Percentiles rank a stretch among this genome's conserved stretches.
Evolutionary conservation across 2,113 vertebrate species (phyloP).

Genomic region (Propithecus coquereli): DNA sequence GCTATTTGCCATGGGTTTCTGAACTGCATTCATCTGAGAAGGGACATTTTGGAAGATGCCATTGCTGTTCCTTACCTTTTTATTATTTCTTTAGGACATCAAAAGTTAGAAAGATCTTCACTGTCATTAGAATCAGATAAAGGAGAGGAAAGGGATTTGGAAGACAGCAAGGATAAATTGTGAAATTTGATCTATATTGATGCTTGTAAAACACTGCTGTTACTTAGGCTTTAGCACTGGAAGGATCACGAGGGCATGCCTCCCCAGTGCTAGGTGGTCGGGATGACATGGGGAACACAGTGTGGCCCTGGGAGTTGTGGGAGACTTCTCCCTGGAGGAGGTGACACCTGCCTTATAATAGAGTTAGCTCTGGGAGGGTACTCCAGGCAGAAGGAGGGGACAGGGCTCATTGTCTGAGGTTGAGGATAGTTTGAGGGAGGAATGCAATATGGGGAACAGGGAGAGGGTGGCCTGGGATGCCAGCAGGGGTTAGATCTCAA

Average conservation of each 20-base stretch:
- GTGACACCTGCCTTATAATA: neutral
- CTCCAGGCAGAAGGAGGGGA: neutral
- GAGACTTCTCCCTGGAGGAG: neutral
- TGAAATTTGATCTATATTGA: slow-evolving; percentile 10
- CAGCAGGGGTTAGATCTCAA: neutral
- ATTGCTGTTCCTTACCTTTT: slow-evolving; percentile 4
- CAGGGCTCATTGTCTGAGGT: neutral
- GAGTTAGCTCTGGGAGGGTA: neutral
- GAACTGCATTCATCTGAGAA: neutral
- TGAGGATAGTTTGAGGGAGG: neutral
- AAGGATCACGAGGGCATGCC: neutral
- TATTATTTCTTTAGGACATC: slow-evolving; percentile 23
- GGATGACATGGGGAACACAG: neutral
- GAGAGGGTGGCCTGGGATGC: neutral
- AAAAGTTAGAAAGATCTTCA: slow-evolving; percentile 6
- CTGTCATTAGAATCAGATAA: neutral
- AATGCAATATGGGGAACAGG: neutral
- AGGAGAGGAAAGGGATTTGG: neutral
- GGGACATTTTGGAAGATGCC: neutral
- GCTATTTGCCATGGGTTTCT: neutral
- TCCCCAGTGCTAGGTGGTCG: accelerated
- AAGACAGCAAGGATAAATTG: neutral
- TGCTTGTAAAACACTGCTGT: neutral
- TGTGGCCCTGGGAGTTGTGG: neutral
- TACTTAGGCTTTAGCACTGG: neutral